A percentile compares a stretch with the other conserved stretches of the same genome.
phyloP scores from a whole-genome alignment of 2,113 vertebrate species.

The Elachura formosa region DNA sequence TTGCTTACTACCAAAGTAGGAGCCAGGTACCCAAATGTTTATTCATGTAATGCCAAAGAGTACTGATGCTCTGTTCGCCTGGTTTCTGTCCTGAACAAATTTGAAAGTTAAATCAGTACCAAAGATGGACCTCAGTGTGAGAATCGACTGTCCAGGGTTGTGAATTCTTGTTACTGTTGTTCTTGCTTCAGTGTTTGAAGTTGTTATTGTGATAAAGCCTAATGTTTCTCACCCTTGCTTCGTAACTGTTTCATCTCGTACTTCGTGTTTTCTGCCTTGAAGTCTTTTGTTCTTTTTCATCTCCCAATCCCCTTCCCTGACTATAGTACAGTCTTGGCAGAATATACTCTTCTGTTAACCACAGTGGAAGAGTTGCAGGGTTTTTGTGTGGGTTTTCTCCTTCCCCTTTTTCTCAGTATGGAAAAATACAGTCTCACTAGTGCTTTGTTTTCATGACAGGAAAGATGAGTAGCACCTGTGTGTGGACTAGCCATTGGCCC shows the following conservation, averaged over 20 bases:
- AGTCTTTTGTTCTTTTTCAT: neutral
- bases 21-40: neutral
- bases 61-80: neutral
- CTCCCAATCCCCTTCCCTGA: neutral
- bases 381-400: neutral
- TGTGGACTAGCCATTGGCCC: neutral
- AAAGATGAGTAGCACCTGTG: neutral
- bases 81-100: neutral
- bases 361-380: neutral
- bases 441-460: neutral
- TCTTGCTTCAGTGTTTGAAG: neutral
- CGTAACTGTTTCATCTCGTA: neutral
- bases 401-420: neutral
- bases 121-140: neutral
- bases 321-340: neutral
- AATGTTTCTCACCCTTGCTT: neutral
- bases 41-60: neutral
- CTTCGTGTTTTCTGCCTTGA: neutral
- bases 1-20: neutral
- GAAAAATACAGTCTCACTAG: neutral
- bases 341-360: neutral
- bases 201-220: neutral
- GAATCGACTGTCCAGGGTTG: neutral
- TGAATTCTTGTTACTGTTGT: neutral
- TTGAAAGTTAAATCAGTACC: neutral